Evolutionary conservation across 1,140 invertebrate species (phyloP).

Genomic region (Drosophila neocordata): DNA sequence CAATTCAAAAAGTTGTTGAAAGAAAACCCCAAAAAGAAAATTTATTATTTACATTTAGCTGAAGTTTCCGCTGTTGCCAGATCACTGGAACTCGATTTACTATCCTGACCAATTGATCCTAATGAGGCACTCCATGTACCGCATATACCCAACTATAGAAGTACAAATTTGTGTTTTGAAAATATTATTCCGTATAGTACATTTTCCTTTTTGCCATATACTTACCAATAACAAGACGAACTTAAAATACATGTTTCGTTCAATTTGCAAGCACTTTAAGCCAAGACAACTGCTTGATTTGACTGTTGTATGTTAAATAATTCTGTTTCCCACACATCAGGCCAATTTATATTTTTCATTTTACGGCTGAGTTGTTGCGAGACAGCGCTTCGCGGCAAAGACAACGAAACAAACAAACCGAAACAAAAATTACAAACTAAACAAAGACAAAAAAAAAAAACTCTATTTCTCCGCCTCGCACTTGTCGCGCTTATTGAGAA

Average conservation of each 20-base stretch:
- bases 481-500: conserved; percentile 64
- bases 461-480: conserved; percentile 36
- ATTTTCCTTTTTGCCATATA: too few relatives aligned
- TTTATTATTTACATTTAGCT: conserved; percentile 59
- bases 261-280: conserved; percentile 8
- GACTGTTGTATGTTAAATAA: conserved; percentile 74
- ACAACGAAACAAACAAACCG: conserved; percentile 65
- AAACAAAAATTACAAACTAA: conserved; percentile 47
- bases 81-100: conserved; percentile 34
- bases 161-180: too few relatives aligned
- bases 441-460: conserved; percentile 46
- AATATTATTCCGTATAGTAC: too few relatives aligned
- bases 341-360: conserved; percentile 83
- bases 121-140: conserved; percentile 28
- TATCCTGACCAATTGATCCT: conserved; percentile 20
- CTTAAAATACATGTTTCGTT: not conserved
- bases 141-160: conserved; percentile 32
- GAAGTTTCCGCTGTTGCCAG: conserved; percentile 67
- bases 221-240: conserved; percentile 11
- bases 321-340: conserved; percentile 74
- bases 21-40: too few relatives aligned
- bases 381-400: conserved; percentile 52
- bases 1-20: too few relatives aligned
- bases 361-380: conserved; percentile 79
- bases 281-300: conserved; percentile 61